These are phyloP conservation scores for Spermophilus dauricus DNA, from an alignment of 2,113 vertebrate species.

Conservation along the genomic window DNA sequence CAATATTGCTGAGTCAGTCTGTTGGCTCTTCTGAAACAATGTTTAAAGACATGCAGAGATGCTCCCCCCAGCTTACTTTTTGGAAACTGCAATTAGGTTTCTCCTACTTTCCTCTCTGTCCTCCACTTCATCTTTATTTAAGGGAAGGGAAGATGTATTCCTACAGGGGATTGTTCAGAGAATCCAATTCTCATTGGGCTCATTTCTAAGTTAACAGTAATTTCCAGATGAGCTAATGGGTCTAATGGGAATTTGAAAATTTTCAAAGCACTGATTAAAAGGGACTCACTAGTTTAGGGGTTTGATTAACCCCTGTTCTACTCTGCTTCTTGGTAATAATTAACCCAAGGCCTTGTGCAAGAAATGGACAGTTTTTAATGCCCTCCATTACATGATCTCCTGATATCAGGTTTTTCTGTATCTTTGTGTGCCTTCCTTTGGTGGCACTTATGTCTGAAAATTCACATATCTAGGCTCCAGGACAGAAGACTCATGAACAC, in stretches of 20 bases:
- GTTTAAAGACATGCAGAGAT: background rate
- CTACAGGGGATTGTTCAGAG: constrained; percentile 15
- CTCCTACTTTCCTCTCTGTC: background rate
- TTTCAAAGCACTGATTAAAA: constrained; percentile 42
- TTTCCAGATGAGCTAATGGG: constrained; percentile 69
- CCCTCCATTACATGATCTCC: background rate
- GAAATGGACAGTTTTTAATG: background rate
- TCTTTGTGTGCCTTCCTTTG: background rate
- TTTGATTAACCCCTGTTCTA: background rate
- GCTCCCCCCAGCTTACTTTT: background rate
- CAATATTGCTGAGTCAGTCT: background rate
- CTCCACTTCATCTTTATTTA: background rate
- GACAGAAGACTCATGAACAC: background rate
- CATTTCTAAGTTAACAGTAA: constrained; percentile 51
- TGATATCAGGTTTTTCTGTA: background rate
- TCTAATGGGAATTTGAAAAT: constrained; percentile 59
- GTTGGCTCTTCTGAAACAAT: background rate
- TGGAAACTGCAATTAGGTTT: background rate
- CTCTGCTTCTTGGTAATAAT: constrained; percentile 8
- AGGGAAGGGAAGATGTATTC: background rate
- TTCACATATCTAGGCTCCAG: background rate
- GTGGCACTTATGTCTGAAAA: background rate
- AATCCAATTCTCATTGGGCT: constrained; percentile 42
- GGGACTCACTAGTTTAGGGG: background rate
- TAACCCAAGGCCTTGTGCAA: background rate